A percentile compares a stretch with the other conserved stretches of the same genome.
Evolutionary conservation across 2,113 vertebrate genomes (phyloP).

Genomic region (Trachemys scripta): DNA sequence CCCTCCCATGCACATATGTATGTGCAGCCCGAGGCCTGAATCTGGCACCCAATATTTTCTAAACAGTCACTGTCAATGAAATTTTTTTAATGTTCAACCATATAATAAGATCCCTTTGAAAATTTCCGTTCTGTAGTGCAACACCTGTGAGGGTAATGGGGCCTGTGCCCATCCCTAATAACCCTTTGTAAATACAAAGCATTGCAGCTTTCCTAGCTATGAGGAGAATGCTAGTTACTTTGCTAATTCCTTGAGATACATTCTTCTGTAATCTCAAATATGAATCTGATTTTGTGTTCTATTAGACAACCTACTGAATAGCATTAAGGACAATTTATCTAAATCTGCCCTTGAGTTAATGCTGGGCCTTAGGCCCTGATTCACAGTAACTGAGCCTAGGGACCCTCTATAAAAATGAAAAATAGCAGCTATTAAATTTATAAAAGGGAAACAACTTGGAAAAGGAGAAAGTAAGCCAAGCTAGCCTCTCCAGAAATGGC

Average conservation of each 20-base stretch:
- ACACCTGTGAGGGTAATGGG: neutral
- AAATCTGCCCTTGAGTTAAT: conserved; percentile 43
- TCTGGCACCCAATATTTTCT: neutral
- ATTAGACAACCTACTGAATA: conserved; percentile 18
- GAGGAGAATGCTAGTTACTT: neutral
- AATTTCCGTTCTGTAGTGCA: neutral
- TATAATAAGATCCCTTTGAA: neutral
- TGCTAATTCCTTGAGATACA: fast-evolving
- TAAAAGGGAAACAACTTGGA: conserved; percentile 20
- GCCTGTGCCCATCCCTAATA: fast-evolving
- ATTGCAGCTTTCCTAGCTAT: neutral
- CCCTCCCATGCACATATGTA: fast-evolving
- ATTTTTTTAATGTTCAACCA: fast-evolving
- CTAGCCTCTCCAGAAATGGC: conserved; percentile 43
- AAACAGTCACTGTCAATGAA: neutral
- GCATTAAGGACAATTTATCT: conserved; percentile 19
- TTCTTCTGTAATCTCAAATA: neutral
- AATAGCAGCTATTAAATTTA: conserved; percentile 58
- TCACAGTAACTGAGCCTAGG: conserved; percentile 3
- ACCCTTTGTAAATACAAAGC: neutral
- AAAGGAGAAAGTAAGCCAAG: conserved; percentile 49
- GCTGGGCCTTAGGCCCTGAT: conserved; percentile 22
- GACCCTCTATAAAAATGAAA: conserved; percentile 59
- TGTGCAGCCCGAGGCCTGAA: neutral
- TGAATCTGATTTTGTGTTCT: neutral